phyloP scores from a whole-genome alignment of 1,140 invertebrate genomes.

The Drosophila punjabiensis region DNA sequence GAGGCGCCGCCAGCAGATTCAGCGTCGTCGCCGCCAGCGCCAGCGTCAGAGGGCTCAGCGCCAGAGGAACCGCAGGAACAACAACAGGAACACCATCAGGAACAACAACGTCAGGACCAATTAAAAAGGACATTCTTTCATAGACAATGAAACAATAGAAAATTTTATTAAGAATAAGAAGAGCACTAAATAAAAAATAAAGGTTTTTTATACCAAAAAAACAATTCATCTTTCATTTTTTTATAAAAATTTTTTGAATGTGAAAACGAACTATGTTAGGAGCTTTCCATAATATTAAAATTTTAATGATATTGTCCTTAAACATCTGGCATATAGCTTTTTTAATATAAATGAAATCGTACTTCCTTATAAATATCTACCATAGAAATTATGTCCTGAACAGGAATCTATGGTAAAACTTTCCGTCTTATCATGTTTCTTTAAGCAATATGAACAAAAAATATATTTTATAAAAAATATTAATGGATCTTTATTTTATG shows the following conservation, averaged over 20 bases:
- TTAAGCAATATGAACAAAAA: too few species aligned
- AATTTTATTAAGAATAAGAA: fast-evolving
- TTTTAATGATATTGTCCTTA: too few species aligned
- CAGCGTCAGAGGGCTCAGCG: slow-evolving; percentile 21
- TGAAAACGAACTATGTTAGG: too few species aligned
- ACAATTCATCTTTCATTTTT: neutral
- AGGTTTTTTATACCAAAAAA: neutral
- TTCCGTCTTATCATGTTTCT: too few species aligned
- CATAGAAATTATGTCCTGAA: too few species aligned
- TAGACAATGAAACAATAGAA: neutral
- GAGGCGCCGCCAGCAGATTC: slow-evolving; percentile 1
- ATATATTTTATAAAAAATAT: too few species aligned
- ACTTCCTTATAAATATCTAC: too few species aligned
- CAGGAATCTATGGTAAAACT: too few species aligned
- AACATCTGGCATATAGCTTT: too few species aligned
- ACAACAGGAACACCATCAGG: slow-evolving; percentile 11
- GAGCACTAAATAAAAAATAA: neutral
- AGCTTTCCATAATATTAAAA: too few species aligned
- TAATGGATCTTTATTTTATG: too few species aligned
- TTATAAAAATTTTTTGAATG: neutral
- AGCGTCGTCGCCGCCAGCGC: slow-evolving; percentile 24
- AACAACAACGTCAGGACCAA: slow-evolving; percentile 8
- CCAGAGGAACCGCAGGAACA: slow-evolving; percentile 30
- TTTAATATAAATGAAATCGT: too few species aligned
- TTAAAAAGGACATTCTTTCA: neutral